Evolutionary conservation across 2,113 vertebrate genomes (phyloP).

Genomic region (Gavialis gangeticus): DNA sequence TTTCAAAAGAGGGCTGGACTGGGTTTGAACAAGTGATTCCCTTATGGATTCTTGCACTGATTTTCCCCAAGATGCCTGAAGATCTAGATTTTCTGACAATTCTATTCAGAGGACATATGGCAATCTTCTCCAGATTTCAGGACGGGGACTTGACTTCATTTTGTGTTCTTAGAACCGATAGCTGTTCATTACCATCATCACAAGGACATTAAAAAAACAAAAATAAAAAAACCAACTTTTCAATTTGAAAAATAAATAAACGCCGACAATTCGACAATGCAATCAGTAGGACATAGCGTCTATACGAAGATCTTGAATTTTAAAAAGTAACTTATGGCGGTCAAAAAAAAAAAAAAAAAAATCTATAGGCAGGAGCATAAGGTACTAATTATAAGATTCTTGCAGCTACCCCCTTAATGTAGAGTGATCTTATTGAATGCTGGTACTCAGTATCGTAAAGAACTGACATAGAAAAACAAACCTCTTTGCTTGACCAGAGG

Average conservation of each 20-base stretch:
- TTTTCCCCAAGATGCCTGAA: slow-evolving; percentile 94
- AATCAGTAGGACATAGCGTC: slow-evolving; percentile 86
- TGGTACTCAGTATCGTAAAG: slow-evolving; percentile 99
- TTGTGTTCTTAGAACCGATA: slow-evolving; percentile 90
- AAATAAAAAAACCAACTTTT: slow-evolving; percentile 70
- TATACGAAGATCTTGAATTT: slow-evolving; percentile 85
- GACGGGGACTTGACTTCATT: slow-evolving; percentile 95
- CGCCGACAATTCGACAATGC: slow-evolving; percentile 91
- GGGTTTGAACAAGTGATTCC: slow-evolving; percentile 89
- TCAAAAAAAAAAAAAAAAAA: slow-evolving; percentile 80
- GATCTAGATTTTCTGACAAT: slow-evolving; percentile 96
- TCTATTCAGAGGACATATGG: slow-evolving; percentile 95
- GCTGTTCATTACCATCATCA: slow-evolving; percentile 95
- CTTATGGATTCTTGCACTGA: slow-evolving; percentile 94
- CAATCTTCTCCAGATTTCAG: slow-evolving; percentile 96
- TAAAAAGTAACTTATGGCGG: slow-evolving; percentile 89
- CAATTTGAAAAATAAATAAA: slow-evolving; percentile 88
- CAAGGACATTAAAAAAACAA: slow-evolving; percentile 85
- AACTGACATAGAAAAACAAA: slow-evolving; percentile 99
- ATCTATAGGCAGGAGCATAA: slow-evolving; percentile 90
- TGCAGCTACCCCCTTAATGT: slow-evolving; percentile 98
- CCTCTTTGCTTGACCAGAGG: slow-evolving; percentile 99
- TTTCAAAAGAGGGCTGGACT: slow-evolving; percentile 84
- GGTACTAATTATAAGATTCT: slow-evolving; percentile 95
- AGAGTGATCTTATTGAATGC: slow-evolving; percentile 96